Conservation (phyloP, 2,113 vertebrate genomes). For the Charadrius vociferus region DNA sequence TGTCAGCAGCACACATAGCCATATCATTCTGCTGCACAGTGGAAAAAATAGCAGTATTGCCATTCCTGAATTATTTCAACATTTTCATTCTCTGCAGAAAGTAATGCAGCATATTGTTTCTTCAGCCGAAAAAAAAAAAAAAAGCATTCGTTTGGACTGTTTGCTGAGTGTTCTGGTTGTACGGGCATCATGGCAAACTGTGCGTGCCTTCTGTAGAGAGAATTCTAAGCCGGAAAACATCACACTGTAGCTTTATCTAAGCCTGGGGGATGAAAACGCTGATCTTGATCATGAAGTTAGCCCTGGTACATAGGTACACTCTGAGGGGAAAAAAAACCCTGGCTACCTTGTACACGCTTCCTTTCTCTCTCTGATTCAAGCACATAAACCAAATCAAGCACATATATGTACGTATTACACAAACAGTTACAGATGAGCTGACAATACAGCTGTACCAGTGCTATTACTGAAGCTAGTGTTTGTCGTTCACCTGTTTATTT, state of each 20-base stretch:
- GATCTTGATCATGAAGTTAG: neutral
- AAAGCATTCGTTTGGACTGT: neutral
- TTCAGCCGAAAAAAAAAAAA: neutral
- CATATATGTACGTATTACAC: rapidly evolving
- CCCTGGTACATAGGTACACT: neutral
- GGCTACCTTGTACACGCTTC: neutral
- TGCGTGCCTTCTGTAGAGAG: neutral
- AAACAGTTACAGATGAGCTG: neutral
- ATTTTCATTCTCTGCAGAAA: neutral
- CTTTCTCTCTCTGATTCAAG: neutral
- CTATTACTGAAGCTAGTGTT: neutral
- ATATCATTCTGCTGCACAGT: neutral
- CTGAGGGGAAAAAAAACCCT: neutral
- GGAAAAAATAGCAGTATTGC: neutral
- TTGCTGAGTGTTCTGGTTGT: neutral
- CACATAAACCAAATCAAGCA: neutral
- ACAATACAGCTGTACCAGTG: neutral
- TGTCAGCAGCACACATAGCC: too few species aligned
- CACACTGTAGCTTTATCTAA: neutral
- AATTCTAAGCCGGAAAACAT: neutral
- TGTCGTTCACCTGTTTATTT: neutral
- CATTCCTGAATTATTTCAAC: rapidly evolving
- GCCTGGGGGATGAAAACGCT: neutral
- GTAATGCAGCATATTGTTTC: neutral
- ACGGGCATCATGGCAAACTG: neutral